A percentile compares a stretch with the other conserved stretches of the same genome.
Evolutionary conservation across 2,113 vertebrate genomes (phyloP).

Genomic region (Isurus oxyrinchus): DNA sequence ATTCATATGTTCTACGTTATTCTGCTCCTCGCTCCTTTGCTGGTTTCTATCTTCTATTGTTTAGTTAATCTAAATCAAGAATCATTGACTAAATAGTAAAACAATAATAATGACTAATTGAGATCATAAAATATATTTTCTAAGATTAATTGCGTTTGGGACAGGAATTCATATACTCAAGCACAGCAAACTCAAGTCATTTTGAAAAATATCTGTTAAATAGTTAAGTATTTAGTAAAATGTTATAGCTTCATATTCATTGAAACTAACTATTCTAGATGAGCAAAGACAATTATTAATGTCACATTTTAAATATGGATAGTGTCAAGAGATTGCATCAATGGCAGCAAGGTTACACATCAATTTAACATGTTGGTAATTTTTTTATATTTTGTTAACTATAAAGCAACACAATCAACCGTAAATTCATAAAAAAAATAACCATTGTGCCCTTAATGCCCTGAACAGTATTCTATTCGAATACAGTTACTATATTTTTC

Average conservation of each 20-base stretch:
- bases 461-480: background rate
- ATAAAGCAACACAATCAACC: background rate
- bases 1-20: too few species aligned
- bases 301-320: background rate
- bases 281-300: background rate
- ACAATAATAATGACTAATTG: background rate
- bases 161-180: background rate
- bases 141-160: background rate
- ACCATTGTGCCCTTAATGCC: background rate
- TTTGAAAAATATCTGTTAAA: background rate
- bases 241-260: background rate
- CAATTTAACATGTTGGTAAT: background rate
- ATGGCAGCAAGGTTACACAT: background rate
- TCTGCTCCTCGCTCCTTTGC: too few species aligned
- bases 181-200: background rate
- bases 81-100: background rate
- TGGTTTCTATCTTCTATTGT: too few species aligned
- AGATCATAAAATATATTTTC: background rate
- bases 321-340: background rate
- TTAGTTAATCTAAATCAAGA: too few species aligned
- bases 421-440: background rate
- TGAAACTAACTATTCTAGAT: background rate
- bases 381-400: background rate
- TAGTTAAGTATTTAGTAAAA: background rate
- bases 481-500: background rate